Evolutionary conservation across 2,113 vertebrate species (phyloP), one percentile per base, ranked within the genome.

Genomic region (Shinisaurus crocodilurus): DNA sequence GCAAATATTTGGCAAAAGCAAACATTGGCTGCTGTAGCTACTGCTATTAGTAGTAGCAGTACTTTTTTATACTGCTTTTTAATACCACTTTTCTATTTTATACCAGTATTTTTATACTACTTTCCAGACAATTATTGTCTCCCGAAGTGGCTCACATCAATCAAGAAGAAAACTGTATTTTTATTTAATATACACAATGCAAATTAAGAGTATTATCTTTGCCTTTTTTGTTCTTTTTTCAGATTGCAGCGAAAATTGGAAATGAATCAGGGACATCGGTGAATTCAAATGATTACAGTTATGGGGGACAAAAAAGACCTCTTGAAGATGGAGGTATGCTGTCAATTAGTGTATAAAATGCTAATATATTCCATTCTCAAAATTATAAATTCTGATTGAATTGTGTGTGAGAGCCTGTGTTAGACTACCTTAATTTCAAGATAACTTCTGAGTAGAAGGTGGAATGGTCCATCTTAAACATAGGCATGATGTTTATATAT

Each of bases 191-290:
- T 43, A 27, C 75, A 1, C 32, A 27, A 67, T 86, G 3, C 50
- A 43, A 82, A 69, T 27, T 37, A 25, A 27, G 54, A n/a, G 37
- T 83, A 2, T 12, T 4, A 25, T 63, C 0, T 75, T 8, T 67
- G 48, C 10, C 87, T 93, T 87, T 88, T 88, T 45, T 86, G 57
- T 82, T 45, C 91, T 88, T 86, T 60, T 80, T 89, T 90, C 70
- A 99, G 99, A 99, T 99, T 86, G 99, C 99, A 95, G 99, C 99
- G 85, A 99, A 99, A 97, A 99, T 99, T 88, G 99, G 99, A 76
- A 98, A 98, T 37, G 99, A 99, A 96, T 96, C 97, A 94, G 99
- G 98, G 40, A 98, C 97, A 63, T 97, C 98, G 87, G 98, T 98
- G 92, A 97, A 97, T 89, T 96, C 98, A 69, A 99, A 98, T 89